Conservation (phyloP, 2,113 vertebrate genomes). For the Sigmodon hispidus region DNA sequence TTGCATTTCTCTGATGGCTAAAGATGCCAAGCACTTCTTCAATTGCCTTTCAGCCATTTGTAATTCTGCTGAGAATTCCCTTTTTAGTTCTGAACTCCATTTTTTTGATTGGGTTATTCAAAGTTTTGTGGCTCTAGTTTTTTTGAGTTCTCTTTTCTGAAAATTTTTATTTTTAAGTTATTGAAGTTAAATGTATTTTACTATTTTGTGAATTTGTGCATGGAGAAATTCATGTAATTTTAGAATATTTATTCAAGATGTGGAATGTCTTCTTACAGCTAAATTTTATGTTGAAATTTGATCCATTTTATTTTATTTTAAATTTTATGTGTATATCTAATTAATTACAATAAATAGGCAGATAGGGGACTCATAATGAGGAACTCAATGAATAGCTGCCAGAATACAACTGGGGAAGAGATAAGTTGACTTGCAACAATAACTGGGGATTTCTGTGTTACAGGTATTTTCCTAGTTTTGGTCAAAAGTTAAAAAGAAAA, state of each 20-base stretch:
- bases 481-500: background rate
- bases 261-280: background rate
- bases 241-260: background rate
- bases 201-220: background rate
- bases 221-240: background rate
- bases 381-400: background rate
- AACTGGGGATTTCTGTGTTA: background rate
- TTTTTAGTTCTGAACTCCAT: no score
- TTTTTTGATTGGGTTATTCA: no score
- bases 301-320: conserved; percentile 3
- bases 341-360: background rate
- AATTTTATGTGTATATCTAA: background rate
- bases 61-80: no score
- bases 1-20: no score
- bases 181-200: background rate
- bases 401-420: background rate
- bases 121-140: no score
- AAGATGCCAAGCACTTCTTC: no score
- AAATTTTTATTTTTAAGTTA: background rate
- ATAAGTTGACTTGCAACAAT: background rate
- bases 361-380: background rate
- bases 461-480: background rate
- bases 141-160: no score
- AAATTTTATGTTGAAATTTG: background rate
- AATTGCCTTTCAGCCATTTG: no score